phyloP scores from a whole-genome alignment of 2,888 invertebrate genomes.

The Heliconius sara region DNA sequence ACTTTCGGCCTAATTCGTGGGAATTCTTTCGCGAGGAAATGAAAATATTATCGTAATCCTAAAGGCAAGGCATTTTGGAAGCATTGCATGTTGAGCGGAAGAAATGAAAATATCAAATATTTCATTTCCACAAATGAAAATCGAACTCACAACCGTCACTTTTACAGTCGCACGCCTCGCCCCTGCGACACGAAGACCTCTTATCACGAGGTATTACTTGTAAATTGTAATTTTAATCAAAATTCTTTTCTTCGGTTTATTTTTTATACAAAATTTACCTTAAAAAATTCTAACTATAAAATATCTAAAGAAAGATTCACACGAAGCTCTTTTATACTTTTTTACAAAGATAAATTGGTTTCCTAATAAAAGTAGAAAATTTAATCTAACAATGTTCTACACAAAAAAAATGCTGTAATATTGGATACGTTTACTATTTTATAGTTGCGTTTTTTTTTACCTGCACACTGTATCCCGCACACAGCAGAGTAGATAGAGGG shows the following conservation, averaged over 20 bases:
- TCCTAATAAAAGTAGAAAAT: not conserved
- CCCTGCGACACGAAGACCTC: not conserved
- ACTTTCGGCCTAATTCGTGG: not conserved
- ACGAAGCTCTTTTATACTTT: not conserved
- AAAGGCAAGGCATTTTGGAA: no score
- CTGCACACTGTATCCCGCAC: no score
- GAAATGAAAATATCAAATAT: no score
- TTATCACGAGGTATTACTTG: not conserved
- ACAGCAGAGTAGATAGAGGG: no score
- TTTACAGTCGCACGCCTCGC: not conserved
- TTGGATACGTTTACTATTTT: not conserved
- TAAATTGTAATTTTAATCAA: not conserved
- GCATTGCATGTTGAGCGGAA: no score
- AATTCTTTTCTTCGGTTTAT: not conserved
- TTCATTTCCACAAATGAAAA: no score
- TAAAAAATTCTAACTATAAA: not conserved
- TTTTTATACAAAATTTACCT: not conserved
- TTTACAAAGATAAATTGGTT: constrained; percentile 15
- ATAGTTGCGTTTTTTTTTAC: not conserved
- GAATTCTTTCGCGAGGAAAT: no score
- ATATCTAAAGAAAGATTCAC: constrained; percentile 2
- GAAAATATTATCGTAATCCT: no score
- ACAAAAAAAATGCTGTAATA: not conserved
- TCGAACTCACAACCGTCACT: no score
- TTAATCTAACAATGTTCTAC: constrained; percentile 11